These are phyloP conservation scores for Paramuricea clavata DNA, from an alignment of 92 coral and sea anemone species.

Conservation along the genomic window DNA sequence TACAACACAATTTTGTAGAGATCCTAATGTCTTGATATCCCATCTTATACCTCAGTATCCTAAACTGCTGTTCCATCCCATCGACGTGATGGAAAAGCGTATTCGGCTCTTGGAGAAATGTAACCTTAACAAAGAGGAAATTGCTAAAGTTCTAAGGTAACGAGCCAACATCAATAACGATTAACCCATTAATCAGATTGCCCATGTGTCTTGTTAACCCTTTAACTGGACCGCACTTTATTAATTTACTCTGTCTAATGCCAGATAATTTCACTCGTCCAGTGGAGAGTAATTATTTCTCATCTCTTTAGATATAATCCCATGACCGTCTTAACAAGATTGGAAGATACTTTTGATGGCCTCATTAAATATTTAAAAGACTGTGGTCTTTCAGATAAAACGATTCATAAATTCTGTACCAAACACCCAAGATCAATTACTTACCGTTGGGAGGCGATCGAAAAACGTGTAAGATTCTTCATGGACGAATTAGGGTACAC, in stretches of 20 bases:
- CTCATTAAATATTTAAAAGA: constrained; percentile 21
- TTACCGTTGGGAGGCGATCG: constrained; percentile 39
- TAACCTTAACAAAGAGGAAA: constrained; percentile 32
- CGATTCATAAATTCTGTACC: constrained; percentile 35
- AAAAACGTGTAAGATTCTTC: constrained; percentile 37
- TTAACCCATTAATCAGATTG: no score
- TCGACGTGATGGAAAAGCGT: constrained; percentile 27
- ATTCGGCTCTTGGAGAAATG: constrained; percentile 6
- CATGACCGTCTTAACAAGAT: constrained; percentile 24
- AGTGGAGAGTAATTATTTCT: no score
- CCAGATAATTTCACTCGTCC: no score
- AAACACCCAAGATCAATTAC: constrained; percentile 42
- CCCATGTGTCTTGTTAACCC: no score
- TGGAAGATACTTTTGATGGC: constrained; percentile 38
- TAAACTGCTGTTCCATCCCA: neutral
- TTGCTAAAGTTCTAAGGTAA: constrained; percentile 36
- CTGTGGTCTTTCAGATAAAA: constrained; percentile 36
- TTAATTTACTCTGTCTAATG: no score
- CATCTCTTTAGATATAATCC: constrained; percentile 32
- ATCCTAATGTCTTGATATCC: constrained; percentile 29
- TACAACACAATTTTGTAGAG: constrained; percentile 28
- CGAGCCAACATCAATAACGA: no score
- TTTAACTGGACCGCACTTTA: no score
- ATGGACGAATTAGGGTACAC: constrained; percentile 46
- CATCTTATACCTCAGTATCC: constrained; percentile 45